A percentile compares a stretch with the other conserved stretches of the same genome.
Conservation (phyloP, 2,113 vertebrate genomes). For the Vanacampus margaritifer region DNA sequence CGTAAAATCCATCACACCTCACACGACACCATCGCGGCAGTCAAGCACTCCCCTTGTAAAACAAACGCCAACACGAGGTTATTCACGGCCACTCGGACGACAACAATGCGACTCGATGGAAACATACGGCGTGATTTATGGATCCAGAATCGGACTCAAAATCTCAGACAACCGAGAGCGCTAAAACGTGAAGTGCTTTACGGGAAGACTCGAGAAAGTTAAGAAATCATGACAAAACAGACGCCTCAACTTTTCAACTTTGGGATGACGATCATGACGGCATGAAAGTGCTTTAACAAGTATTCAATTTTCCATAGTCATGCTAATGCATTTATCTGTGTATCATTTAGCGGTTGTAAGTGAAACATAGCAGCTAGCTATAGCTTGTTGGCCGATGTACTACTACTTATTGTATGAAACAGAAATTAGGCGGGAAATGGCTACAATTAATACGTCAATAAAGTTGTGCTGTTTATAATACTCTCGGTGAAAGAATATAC, state of each 20-base stretch:
- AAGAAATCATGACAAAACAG: slow-evolving; percentile 8
- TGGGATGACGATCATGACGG: too few species aligned
- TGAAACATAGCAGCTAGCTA: too few species aligned
- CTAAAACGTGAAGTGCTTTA: neutral
- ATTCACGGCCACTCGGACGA: slow-evolving; percentile 30
- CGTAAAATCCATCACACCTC: slow-evolving; percentile 12
- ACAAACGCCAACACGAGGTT: slow-evolving; percentile 38
- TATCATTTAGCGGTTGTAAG: too few species aligned
- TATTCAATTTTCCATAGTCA: neutral
- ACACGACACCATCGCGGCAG: slow-evolving; percentile 31
- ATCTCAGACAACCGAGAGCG: slow-evolving; percentile 22
- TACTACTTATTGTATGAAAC: too few species aligned
- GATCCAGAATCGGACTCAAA: slow-evolving; percentile 18
- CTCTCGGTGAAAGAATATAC: too few species aligned
- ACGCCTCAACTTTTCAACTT: slow-evolving; percentile 16
- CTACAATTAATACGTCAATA: too few species aligned
- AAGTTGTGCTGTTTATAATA: too few species aligned
- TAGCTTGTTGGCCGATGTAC: too few species aligned
- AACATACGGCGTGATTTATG: slow-evolving; percentile 16
- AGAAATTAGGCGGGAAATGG: too few species aligned
- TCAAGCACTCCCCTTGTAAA: slow-evolving; percentile 43
- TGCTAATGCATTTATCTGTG: too few species aligned
- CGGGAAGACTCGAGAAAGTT: neutral
- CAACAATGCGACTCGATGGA: slow-evolving; percentile 24
- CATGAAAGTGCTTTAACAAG: neutral